Evolutionary conservation across 1,140 invertebrate species (phyloP).

Genomic region (Drosophila repleta): DNA sequence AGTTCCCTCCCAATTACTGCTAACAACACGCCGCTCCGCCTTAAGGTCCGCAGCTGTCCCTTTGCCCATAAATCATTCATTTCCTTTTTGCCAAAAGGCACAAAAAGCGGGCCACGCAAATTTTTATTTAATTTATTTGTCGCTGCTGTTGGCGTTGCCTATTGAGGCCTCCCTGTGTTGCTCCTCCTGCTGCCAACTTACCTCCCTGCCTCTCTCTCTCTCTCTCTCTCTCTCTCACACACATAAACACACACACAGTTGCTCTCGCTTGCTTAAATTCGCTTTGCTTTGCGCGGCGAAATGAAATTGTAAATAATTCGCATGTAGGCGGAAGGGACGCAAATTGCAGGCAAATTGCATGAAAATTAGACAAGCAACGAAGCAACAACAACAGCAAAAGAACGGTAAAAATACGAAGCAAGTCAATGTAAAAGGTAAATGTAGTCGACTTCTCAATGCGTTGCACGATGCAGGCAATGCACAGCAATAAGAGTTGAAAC

Average conservation of each 20-base stretch:
- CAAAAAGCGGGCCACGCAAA: constrained; percentile 41
- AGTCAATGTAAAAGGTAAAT: not conserved
- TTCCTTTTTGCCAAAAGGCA: constrained; percentile 47
- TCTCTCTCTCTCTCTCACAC: too few species aligned
- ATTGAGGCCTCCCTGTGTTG: constrained; percentile 8
- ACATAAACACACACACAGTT: not conserved
- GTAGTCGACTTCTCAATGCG: not conserved
- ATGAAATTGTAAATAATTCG: constrained; percentile 65
- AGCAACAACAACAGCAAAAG: not conserved
- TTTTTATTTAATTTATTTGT: constrained; percentile 65
- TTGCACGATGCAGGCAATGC: not conserved
- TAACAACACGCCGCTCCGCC: not conserved
- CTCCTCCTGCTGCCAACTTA: not conserved
- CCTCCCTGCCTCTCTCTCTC: not conserved
- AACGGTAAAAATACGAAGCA: not conserved
- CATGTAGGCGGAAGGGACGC: constrained; percentile 53
- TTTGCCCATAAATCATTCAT: constrained; percentile 62
- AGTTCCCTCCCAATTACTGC: not conserved
- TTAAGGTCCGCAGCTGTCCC: not conserved
- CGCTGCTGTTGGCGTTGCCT: constrained; percentile 29
- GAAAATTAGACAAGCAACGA: constrained; percentile 40
- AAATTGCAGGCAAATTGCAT: constrained; percentile 70
- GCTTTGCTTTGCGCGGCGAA: constrained; percentile 29
- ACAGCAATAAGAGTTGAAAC: not conserved
- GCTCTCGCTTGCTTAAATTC: constrained; percentile 48